Base-by-base conservation (phyloP, 2,888 invertebrate genomes). In the Julus scanicus region DNA sequence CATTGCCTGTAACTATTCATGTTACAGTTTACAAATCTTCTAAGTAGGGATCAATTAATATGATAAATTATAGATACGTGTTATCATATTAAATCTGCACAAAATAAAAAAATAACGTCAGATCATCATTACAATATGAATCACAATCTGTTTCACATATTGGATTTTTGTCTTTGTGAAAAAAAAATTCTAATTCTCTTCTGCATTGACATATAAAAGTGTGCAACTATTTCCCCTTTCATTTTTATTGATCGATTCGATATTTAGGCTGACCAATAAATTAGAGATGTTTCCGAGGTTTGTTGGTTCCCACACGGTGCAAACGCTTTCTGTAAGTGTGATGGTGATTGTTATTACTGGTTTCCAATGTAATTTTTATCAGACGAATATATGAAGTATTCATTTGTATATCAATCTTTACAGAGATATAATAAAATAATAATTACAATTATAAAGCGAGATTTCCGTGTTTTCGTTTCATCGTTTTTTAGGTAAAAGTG, bases 261-360 rank as follows among this genome's bases (percentile, higher is more conserved):
- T 80, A 80, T 80, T 37, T 80, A 80, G 37, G 80, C 80, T 80
- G 80, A 80, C 80, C 80, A 80, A 80, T 80, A 80, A 80, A 80
- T 80, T 80, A 80, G 80, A 80, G 11, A 80, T 37, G 80, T 20
- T 80, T 80, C 80, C 29, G 37, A 80, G 80, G 80, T n/a, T 80
- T 20, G 80, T 29, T 80, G 80, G 80, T 80, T 80, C 80, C 80
- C 80, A 80, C 80, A 80, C 80, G 80, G 37, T 80, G 80, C 80
- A 80, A 80, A 80, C 80, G 80, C 80, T 80, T 80, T 37, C 80
- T 80, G 80, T 80, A 37, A 80, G 20, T 80, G 80, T 80, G 80
- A 80, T 80, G 80, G 80, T 80, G 80, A 80, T 80, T 80, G 80
- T 80, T 80, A 80, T 80, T 80, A 80, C 80, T 80, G 80, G 80